Conservation (phyloP, 1,140 invertebrate genomes). For the Sipha flava region DNA sequence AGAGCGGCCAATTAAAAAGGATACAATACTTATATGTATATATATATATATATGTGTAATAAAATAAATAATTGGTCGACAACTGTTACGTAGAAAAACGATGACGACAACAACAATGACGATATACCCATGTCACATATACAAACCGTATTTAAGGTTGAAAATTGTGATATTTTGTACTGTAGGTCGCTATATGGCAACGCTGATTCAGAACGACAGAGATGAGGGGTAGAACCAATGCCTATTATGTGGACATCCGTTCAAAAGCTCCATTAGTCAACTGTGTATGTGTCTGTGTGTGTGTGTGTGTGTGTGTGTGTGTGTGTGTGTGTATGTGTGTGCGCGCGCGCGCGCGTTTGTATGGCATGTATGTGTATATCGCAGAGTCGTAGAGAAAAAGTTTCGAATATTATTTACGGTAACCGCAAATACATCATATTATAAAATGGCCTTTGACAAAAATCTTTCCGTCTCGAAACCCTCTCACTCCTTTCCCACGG, state of each 20-base stretch:
- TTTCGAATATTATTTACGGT: conserved; percentile 12
- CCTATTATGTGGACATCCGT: neutral
- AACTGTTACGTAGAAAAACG: neutral
- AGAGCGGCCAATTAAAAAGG: no score
- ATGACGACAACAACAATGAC: neutral
- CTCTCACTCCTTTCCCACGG: no score
- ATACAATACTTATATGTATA: no score
- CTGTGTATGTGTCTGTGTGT: neutral
- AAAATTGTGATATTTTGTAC: neutral
- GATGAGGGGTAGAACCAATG: neutral
- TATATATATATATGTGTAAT: neutral
- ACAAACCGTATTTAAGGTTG: neutral
- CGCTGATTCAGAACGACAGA: neutral
- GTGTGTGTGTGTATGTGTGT: neutral
- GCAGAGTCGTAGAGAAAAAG: neutral
- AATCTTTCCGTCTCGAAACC: no score
- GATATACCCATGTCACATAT: neutral
- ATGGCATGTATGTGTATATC: no score
- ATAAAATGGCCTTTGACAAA: neutral
- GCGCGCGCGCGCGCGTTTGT: neutral
- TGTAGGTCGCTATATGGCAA: neutral
- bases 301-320: neutral
- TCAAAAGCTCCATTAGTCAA: conserved; percentile 26
- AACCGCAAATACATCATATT: neutral
- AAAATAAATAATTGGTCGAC: neutral